phyloP scores from a whole-genome alignment of 2,797 vertebrate species.

The Morelia viridis region DNA sequence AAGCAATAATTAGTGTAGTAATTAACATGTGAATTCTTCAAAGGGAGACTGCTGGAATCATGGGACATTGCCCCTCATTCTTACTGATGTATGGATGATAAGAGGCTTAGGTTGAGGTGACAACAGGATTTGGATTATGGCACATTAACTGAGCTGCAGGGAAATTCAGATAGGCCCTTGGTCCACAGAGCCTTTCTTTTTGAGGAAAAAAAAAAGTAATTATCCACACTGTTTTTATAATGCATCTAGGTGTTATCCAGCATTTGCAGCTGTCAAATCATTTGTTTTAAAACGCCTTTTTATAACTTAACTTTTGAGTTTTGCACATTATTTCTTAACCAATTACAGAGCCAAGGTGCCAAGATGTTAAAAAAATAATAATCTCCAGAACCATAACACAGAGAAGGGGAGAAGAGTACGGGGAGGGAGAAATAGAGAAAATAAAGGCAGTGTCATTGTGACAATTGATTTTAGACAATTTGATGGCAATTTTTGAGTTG shows the following conservation, averaged over 20 bases:
- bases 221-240: constrained; percentile 80
- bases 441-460: constrained; percentile 40
- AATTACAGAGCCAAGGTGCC: constrained; percentile 61
- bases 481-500: constrained; percentile 59
- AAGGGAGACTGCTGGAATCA: constrained; percentile 73
- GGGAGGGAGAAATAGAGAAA: neutral
- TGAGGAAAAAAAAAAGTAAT: constrained; percentile 68
- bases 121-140: constrained; percentile 65
- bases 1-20: constrained; percentile 83
- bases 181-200: constrained; percentile 69
- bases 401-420: constrained; percentile 39
- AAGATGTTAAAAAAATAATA: constrained; percentile 48
- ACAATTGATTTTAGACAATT: constrained; percentile 62
- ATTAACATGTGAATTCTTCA: constrained; percentile 79
- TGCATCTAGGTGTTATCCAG: constrained; percentile 77
- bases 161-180: constrained; percentile 69
- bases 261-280: constrained; percentile 78
- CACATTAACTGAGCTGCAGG: constrained; percentile 69
- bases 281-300: constrained; percentile 73
- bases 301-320: constrained; percentile 71
- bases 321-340: constrained; percentile 63
- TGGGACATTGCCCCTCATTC: constrained; percentile 73
- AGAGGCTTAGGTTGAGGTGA: constrained; percentile 72
- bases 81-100: constrained; percentile 73
- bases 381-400: constrained; percentile 51